phyloP scores from a whole-genome alignment of 2,888 invertebrate species.

The Pasiphila rectangulata region DNA sequence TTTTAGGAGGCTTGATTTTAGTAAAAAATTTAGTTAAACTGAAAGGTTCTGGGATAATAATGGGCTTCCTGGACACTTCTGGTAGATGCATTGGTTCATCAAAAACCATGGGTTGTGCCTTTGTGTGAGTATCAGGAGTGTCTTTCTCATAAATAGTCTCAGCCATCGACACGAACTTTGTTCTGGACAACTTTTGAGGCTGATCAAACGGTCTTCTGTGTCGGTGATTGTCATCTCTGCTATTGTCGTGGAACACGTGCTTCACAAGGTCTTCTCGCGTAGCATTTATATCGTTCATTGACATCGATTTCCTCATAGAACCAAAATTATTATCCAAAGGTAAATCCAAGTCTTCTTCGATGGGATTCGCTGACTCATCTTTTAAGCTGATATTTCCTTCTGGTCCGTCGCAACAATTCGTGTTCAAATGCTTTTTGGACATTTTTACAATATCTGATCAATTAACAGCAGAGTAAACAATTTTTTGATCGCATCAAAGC shows the following conservation, averaged over 20 bases:
- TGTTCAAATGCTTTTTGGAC: slow-evolving; percentile 60
- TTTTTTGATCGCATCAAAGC: background rate
- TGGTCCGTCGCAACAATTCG: slow-evolving; percentile 65
- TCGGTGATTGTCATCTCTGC: slow-evolving; percentile 44
- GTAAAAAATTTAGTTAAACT: slow-evolving; percentile 76
- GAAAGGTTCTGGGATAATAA: slow-evolving; percentile 83
- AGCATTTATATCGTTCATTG: slow-evolving; percentile 62
- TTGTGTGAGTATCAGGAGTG: slow-evolving; percentile 75
- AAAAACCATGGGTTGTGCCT: no score
- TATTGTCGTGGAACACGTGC: slow-evolving; percentile 30
- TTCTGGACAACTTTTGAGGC: slow-evolving; percentile 54
- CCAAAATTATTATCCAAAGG: slow-evolving; percentile 48
- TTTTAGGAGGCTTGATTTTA: slow-evolving; percentile 40
- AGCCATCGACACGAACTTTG: slow-evolving; percentile 81
- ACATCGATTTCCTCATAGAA: slow-evolving; percentile 63
- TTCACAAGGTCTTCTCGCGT: slow-evolving; percentile 50
- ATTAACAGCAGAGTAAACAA: background rate
- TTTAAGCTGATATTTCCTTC: slow-evolving; percentile 51
- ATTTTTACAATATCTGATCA: slow-evolving; percentile 38
- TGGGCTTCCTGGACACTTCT: slow-evolving; percentile 74
- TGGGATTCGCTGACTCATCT: slow-evolving; percentile 62
- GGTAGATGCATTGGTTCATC: no score
- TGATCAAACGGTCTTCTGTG: slow-evolving; percentile 45
- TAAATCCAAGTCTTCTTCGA: slow-evolving; percentile 57
- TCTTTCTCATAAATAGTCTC: slow-evolving; percentile 80